phyloP scores from a whole-genome alignment of 2,888 invertebrate species.

The Corythucha ciliata region DNA sequence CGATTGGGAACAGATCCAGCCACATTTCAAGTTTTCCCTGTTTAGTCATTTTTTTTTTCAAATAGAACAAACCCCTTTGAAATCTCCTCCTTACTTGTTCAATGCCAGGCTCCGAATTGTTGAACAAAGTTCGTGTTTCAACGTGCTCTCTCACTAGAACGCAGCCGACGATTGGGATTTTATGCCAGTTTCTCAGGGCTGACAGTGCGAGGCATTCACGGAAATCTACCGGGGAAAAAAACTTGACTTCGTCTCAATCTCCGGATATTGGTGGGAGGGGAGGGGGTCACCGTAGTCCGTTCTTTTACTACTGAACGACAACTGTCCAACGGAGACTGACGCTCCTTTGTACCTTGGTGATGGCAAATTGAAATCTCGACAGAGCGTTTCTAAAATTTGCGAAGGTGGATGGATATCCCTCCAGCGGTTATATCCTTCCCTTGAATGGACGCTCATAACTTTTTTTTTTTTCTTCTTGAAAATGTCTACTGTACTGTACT shows the following conservation, averaged over 20 bases:
- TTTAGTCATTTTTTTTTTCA: constrained; percentile 20
- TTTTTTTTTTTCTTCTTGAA: not conserved
- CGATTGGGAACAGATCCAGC: constrained; percentile 73
- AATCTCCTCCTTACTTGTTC: constrained; percentile 59
- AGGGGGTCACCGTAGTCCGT: not conserved
- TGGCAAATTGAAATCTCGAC: constrained; percentile 55
- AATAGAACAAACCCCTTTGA: not conserved
- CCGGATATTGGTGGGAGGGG: not conserved
- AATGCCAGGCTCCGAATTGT: constrained; percentile 61
- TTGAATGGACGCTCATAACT: constrained; percentile 19
- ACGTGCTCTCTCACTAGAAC: constrained; percentile 82
- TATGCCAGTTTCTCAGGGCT: constrained; percentile 63
- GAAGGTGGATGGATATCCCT: constrained; percentile 63
- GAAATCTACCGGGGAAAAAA: constrained; percentile 42
- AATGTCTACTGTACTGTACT: constrained; percentile 44
- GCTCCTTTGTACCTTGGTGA: constrained; percentile 45
- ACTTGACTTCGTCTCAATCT: not conserved
- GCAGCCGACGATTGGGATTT: constrained; percentile 67
- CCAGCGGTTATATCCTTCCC: constrained; percentile 64
- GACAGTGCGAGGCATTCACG: constrained; percentile 67
- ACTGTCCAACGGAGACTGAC: constrained; percentile 6
- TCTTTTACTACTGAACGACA: constrained; percentile 2
- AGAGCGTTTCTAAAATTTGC: constrained; percentile 60
- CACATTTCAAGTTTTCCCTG: constrained; percentile 86
- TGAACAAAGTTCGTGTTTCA: constrained; percentile 72